Base-by-base conservation (phyloP, 2,888 invertebrate genomes). In the Hypselothyrea guttata region DNA sequence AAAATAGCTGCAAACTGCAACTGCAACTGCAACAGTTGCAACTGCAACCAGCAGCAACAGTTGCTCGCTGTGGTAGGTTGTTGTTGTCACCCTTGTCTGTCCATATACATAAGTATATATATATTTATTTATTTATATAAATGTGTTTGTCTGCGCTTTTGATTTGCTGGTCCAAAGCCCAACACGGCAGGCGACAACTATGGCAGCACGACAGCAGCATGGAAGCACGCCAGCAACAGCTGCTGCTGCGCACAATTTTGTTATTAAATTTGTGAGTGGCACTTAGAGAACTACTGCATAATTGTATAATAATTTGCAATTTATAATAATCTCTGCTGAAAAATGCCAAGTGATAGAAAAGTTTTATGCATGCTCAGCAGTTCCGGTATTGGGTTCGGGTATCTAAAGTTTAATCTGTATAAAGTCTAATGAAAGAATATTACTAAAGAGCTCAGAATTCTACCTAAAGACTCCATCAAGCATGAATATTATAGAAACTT, bases 121-220 rank as follows among this genome's bases (percentile, higher is more conserved):
- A n/a, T n/a, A n/a, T n/a, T 53, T 49, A 48, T 40, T 40, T 58
- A 44, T 4, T 2, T 22, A 5, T 22, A 48, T 53, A 9, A 15
- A 7, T 56, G 59, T 51, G 46, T 55, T 51, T 65, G 22, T 22
- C 22, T 84, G 81, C 75, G 70, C 68, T 75, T 12, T 34, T 41
- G 48, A 33, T 35, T 35, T 15, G 49, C 7, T 11, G 16, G 15
- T 4, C 31, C n/a, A 45, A 18, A 56, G 40, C 48, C 52, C 66
- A 68, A 75, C 78, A 73, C 71, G 71, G 68, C 68, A 77, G 58
- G 65, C 77, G 71, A 82, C 81, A 74, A 63, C 84, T 75, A 54
- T 84, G 78, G 69, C 71, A 49, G 42, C 52, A 51, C 16, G 38
- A n/a, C 11, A 45, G 16, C 15, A 4, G 3, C 40, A 33, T n/a